These are phyloP conservation scores for Heliconius aoede DNA, from an alignment of 2,888 invertebrate species.

Conservation along the genomic window DNA sequence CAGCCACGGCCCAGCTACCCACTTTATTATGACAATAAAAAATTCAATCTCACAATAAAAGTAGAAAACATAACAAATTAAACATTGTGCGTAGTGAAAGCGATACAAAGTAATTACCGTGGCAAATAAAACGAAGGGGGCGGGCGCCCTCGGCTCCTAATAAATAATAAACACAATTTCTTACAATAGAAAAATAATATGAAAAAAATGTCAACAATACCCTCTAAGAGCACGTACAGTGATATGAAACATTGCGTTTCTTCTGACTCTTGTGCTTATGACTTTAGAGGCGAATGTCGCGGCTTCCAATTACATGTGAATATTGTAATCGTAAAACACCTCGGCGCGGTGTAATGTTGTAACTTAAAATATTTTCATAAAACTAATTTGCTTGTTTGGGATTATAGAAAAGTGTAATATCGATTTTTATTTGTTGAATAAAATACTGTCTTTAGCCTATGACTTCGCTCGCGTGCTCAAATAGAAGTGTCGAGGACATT, in stretches of 20 bases:
- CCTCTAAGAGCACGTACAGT: slow-evolving; percentile 50
- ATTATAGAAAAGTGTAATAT: neutral
- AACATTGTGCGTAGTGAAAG: slow-evolving; percentile 47
- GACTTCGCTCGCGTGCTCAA: no score
- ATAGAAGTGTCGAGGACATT: no score
- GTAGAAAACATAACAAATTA: slow-evolving; percentile 53
- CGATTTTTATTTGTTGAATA: neutral
- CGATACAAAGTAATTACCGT: slow-evolving; percentile 58
- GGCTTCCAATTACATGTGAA: neutral
- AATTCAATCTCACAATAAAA: slow-evolving; percentile 33
- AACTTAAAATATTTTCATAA: slow-evolving; percentile 61
- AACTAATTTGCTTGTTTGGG: slow-evolving; percentile 62
- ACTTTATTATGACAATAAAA: slow-evolving; percentile 29
- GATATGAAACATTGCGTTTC: slow-evolving; percentile 23
- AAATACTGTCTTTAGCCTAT: neutral
- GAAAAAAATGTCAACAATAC: slow-evolving; percentile 67
- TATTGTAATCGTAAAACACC: slow-evolving; percentile 34
- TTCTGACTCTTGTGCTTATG: neutral
- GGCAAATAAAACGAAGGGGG: slow-evolving; percentile 52
- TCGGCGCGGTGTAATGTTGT: slow-evolving; percentile 43
- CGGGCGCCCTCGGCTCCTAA: slow-evolving; percentile 45
- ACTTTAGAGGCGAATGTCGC: slow-evolving; percentile 27
- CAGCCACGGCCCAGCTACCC: neutral
- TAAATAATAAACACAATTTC: slow-evolving; percentile 58
- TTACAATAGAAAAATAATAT: slow-evolving; percentile 71